Conservation (phyloP, 2,797 vertebrate genomes). For the Dromococcyx pavoninus region DNA sequence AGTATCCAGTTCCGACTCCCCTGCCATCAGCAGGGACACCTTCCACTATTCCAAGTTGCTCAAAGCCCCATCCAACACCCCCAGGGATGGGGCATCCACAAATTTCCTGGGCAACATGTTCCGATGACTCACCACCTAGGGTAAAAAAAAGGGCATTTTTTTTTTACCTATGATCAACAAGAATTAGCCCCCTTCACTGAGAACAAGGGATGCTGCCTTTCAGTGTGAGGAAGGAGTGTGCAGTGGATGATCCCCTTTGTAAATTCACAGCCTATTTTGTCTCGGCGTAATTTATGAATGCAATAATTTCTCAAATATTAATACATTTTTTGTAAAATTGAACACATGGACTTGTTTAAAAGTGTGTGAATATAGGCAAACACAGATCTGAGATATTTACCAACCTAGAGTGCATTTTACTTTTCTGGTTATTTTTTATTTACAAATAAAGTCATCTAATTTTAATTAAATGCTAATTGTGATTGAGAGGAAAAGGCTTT, state of each 20-base stretch:
- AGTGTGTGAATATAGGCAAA: not conserved
- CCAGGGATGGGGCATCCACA: too few relatives aligned
- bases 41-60: too few relatives aligned
- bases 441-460: slow-evolving; percentile 33
- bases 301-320: not conserved
- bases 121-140: too few relatives aligned
- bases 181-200: not conserved
- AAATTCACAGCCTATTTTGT: not conserved
- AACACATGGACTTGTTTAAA: not conserved
- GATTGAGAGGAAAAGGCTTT: slow-evolving; percentile 32
- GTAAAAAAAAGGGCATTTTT: not conserved
- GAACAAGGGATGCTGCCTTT: not conserved
- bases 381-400: not conserved
- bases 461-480: slow-evolving; percentile 49
- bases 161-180: not conserved
- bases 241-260: not conserved
- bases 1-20: too few relatives aligned
- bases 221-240: not conserved
- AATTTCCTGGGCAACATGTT: too few relatives aligned
- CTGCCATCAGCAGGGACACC: too few relatives aligned
- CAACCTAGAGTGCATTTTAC: not conserved
- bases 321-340: not conserved
- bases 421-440: slow-evolving; percentile 30
- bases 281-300: not conserved
- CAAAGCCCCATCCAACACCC: too few relatives aligned